Conservation (phyloP, 23 tunicate species). For the Clavelina lepadiformis region DNA sequence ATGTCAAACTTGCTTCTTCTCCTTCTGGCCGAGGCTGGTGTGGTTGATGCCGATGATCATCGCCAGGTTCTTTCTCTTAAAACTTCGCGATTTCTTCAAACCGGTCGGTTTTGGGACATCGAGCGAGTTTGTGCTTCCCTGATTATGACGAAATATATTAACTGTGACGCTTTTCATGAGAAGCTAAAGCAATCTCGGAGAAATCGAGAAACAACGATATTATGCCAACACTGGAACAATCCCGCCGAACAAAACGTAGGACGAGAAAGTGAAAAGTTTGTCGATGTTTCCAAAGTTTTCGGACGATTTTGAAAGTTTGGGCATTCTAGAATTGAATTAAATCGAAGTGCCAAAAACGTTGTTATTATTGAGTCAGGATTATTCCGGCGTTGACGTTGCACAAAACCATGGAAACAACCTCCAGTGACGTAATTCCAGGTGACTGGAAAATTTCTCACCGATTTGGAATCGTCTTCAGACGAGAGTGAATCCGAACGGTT, state of each 20-base stretch:
- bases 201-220: background rate
- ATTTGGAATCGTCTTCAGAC: slow-evolving; percentile 25
- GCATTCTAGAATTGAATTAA: background rate
- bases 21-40: slow-evolving; percentile 34
- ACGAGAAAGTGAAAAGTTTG: too few species aligned
- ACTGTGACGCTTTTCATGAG: background rate
- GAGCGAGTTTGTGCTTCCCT: slow-evolving; percentile 43
- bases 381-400: background rate
- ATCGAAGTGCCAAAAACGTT: background rate
- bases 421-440: background rate
- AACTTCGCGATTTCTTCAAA: slow-evolving; percentile 13
- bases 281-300: background rate
- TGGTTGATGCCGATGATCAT: slow-evolving; percentile 60
- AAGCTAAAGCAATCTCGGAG: background rate
- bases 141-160: background rate
- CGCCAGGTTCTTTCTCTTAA: slow-evolving; percentile 56
- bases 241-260: too few species aligned
- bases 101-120: slow-evolving; percentile 28
- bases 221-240: too few species aligned
- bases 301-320: background rate
- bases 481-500: slow-evolving; percentile 2
- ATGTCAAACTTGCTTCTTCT: slow-evolving; percentile 24
- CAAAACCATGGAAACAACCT: background rate
- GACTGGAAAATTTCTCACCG: too few species aligned
- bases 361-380: background rate